phyloP scores from a whole-genome alignment of 1,140 invertebrate species.

The Diachasma alloeum region DNA sequence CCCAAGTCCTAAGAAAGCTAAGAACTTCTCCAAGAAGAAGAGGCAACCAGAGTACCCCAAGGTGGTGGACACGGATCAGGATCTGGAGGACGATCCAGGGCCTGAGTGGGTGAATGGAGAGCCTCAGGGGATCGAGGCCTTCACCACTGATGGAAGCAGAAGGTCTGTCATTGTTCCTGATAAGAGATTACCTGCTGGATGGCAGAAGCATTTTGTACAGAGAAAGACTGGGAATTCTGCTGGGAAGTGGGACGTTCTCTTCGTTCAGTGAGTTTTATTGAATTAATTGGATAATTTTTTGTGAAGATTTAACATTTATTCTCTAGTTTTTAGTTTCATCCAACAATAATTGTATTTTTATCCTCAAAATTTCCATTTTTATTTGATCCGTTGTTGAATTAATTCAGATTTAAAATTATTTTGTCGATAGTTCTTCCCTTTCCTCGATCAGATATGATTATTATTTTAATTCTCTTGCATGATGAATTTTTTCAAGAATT shows the following conservation, averaged over 20 bases:
- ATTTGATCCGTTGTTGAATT: too few species aligned
- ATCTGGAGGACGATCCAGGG: conserved; percentile 49
- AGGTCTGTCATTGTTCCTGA: conserved; percentile 76
- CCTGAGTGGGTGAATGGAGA: conserved; percentile 59
- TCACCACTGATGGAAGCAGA: conserved; percentile 60
- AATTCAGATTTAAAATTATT: too few species aligned
- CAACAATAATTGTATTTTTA: too few species aligned
- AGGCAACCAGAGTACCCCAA: conserved; percentile 41
- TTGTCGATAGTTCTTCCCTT: too few species aligned
- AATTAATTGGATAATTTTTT: too few species aligned
- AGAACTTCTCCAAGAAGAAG: conserved; percentile 38
- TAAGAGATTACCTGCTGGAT: conserved; percentile 74
- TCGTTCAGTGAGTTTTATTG: conserved; percentile 73
- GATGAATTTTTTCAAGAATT: too few species aligned
- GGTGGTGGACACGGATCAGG: conserved; percentile 41
- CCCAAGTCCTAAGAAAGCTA: conserved; percentile 24
- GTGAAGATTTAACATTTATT: too few species aligned
- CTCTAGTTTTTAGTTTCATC: too few species aligned
- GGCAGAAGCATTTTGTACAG: conserved; percentile 80
- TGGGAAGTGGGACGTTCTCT: conserved; percentile 83
- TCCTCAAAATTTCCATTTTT: too few species aligned
- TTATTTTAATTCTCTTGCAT: too few species aligned
- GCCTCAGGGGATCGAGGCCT: conserved; percentile 57
- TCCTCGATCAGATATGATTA: too few species aligned
- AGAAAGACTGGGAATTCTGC: conserved; percentile 72